Evolutionary conservation across 2,888 invertebrate genomes (phyloP).

Genomic region (Glyphotaelius pellucidus): DNA sequence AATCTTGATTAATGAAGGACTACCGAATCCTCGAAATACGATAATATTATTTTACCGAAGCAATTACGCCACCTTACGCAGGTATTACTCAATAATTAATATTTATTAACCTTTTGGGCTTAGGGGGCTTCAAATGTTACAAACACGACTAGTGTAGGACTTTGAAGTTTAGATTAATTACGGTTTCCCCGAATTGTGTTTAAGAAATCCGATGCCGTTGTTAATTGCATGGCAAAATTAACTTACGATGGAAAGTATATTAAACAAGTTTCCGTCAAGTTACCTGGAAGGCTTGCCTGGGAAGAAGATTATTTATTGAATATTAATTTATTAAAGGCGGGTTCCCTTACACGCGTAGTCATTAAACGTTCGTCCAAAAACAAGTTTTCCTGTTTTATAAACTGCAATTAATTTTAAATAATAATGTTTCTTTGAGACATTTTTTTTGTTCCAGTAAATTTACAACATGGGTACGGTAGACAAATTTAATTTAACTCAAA

Average conservation of each 20-base stretch:
- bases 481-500: background rate
- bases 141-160: conserved; percentile 19
- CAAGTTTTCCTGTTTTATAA: background rate
- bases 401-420: background rate
- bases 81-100: conserved; percentile 14
- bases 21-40: background rate
- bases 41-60: conserved; percentile 24
- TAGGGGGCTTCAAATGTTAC: conserved; percentile 19
- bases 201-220: conserved; percentile 8
- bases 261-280: no score
- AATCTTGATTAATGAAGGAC: background rate
- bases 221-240: conserved; percentile 15
- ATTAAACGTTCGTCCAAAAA: background rate
- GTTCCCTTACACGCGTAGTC: background rate
- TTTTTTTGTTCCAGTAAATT: background rate
- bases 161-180: conserved; percentile 33
- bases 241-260: background rate
- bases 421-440: background rate
- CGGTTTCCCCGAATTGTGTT: conserved; percentile 3
- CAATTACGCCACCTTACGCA: background rate
- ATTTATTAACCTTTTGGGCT: conserved; percentile 21
- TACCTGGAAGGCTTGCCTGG: no score
- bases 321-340: background rate
- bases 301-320: background rate
- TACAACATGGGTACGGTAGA: background rate